Evolutionary conservation across 2,797 vertebrate genomes (phyloP), one percentile per base, ranked within the genome.

Genomic region (Hipposideros larvatus): DNA sequence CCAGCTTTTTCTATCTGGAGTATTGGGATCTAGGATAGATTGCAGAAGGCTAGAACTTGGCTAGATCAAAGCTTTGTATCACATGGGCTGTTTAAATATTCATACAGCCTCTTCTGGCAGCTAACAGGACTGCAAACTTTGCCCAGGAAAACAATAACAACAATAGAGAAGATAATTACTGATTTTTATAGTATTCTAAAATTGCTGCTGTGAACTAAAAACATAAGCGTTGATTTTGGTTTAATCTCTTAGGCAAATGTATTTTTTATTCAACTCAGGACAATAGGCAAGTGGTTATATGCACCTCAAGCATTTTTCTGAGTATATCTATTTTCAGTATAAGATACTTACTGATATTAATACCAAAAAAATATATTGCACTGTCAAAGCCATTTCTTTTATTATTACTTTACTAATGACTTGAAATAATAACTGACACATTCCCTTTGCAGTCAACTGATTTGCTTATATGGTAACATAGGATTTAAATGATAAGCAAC

Each of bases 111-210:
- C 46, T 86, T 87, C 41, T 90, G 75, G 19, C 22, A 87, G 77
- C 24, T 63, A 68, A 57, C 10, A 79, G 61, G 46, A 11, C 70
- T 84, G 21, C 18, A 34, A 53, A 94, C 9, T 90, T 83, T 41
- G 18, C 59, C 66, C 0, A 59, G 65, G 51, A 43, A 48, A 28
- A n/a, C 4, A 8, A 37, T 7, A 66, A 34, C n/a, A 11, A 26
- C 4, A 37, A 34, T 13, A 48, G 0, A 48, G 19, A 53, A 89
- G 34, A 70, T 71, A 92, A 95, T 96, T 77, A 18, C 48, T 83
- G 41, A 55, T 68, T 84, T 89, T 93, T n/a, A 70, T n/a, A 80
- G 34, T 31, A 37, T 37, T 88, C 31, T 77, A 46, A 91, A 94
- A 68, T 86, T 68, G 16, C 31, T 70, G 2, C 55, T 70, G 5